Conservation (phyloP, 2,113 vertebrate genomes). For the Chlamydotis undulata region DNA sequence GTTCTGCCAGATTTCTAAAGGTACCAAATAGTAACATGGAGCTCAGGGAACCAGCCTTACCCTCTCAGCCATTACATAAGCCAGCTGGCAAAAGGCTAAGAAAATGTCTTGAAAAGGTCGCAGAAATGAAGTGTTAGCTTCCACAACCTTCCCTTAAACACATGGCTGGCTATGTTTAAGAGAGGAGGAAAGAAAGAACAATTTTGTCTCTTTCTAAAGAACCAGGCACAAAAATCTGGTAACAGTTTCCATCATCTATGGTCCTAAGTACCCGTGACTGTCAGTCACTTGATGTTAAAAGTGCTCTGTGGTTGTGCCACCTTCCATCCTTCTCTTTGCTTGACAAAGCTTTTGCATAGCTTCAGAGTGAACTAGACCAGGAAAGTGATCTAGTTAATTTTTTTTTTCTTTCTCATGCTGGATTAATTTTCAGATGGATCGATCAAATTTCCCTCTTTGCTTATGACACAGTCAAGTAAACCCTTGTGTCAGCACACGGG, state of each 20-base stretch:
- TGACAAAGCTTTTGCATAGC: neutral
- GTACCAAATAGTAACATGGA: neutral
- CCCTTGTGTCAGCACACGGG: neutral
- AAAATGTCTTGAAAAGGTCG: neutral
- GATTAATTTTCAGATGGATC: neutral
- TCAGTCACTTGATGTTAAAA: neutral
- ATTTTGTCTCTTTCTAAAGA: neutral
- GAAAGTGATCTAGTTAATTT: neutral
- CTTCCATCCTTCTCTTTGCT: neutral
- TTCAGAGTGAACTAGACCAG: neutral
- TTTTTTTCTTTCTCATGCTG: neutral
- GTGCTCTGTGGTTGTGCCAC: neutral
- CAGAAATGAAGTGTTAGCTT: neutral
- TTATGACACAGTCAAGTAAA: neutral
- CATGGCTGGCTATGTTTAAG: neutral
- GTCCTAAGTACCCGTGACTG: neutral
- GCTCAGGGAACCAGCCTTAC: neutral
- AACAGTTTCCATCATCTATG: neutral
- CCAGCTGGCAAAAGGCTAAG: neutral
- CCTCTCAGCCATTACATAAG: neutral
- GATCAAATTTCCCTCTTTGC: neutral
- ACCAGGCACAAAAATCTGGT: neutral
- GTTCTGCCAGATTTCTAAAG: slow-evolving; percentile 30
- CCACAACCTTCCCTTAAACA: neutral
- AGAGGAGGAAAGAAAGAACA: neutral